Evolutionary conservation across 2,113 vertebrate species (phyloP).

Genomic region (Heteronetta atricapilla): DNA sequence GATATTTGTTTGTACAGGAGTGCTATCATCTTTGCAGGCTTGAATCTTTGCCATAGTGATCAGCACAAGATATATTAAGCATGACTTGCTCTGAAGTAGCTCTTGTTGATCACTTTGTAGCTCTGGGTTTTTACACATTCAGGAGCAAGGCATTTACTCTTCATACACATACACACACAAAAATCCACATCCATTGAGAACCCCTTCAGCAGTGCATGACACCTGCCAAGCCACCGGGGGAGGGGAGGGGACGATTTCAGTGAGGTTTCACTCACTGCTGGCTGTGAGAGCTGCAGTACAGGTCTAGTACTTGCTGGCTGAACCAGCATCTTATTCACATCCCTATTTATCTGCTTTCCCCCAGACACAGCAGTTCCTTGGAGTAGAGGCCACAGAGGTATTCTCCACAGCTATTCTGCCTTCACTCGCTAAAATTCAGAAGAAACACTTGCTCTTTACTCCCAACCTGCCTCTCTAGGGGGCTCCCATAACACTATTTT

Average conservation of each 20-base stretch:
- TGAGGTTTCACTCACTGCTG: not conserved
- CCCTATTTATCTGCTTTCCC: not conserved
- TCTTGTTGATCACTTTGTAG: not conserved
- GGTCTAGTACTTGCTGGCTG: not conserved
- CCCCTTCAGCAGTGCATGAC: not conserved
- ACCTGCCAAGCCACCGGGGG: not conserved
- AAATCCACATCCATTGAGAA: not conserved
- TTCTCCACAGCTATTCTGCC: not conserved
- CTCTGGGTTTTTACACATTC: not conserved
- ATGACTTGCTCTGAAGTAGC: not conserved
- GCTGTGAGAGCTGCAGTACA: not conserved
- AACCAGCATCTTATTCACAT: not conserved
- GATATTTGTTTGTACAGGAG: not conserved
- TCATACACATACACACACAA: not conserved
- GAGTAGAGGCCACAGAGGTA: not conserved
- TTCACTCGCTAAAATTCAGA: not conserved
- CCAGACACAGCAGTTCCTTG: not conserved
- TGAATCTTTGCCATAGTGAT: not conserved
- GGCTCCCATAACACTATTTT: not conserved
- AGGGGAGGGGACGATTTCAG: accelerated
- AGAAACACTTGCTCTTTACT: not conserved
- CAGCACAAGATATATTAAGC: not conserved
- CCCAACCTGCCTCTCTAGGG: not conserved
- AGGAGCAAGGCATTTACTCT: not conserved
- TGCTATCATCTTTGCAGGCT: accelerated